Percentiles rank a stretch among this genome's conserved stretches.
phyloP scores from a whole-genome alignment of 2,113 vertebrate genomes.

The Indicator indicator region DNA sequence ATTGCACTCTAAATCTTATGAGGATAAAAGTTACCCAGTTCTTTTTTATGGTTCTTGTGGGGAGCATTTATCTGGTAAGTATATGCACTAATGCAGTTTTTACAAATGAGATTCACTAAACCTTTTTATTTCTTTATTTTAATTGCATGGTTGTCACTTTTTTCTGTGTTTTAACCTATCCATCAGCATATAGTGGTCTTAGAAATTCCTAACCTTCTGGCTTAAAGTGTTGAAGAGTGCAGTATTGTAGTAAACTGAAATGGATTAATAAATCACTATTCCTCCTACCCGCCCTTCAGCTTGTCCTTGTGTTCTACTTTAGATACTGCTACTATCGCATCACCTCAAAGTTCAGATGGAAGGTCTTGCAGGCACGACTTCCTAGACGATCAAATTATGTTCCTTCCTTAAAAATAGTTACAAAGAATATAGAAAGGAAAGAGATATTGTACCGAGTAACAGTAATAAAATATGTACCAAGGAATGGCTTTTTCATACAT shows the following conservation, averaged over 20 bases:
- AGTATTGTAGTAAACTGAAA: not conserved
- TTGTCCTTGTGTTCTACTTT: not conserved
- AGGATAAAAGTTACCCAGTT: not conserved
- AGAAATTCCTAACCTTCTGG: not conserved
- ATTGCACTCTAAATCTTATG: not conserved
- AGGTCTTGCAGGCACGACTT: not conserved
- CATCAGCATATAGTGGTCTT: not conserved
- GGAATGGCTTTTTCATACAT: fast-evolving
- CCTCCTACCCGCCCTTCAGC: not conserved
- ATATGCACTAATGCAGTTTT: not conserved
- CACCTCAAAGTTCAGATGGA: not conserved
- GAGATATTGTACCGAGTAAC: not conserved
- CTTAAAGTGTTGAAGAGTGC: not conserved
- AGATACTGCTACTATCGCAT: not conserved
- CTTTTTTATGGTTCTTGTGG: not conserved
- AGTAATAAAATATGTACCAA: not conserved
- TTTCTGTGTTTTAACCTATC: not conserved
- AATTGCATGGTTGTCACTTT: not conserved
- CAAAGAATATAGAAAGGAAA: not conserved
- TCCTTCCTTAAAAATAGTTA: not conserved
- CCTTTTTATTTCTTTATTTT: not conserved
- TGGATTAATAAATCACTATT: not conserved
- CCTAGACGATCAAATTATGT: not conserved
- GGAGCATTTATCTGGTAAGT: not conserved
- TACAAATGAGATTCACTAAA: not conserved